Evolutionary conservation across 1,140 invertebrate genomes (phyloP).

Genomic region (Drosophila jambulina): DNA sequence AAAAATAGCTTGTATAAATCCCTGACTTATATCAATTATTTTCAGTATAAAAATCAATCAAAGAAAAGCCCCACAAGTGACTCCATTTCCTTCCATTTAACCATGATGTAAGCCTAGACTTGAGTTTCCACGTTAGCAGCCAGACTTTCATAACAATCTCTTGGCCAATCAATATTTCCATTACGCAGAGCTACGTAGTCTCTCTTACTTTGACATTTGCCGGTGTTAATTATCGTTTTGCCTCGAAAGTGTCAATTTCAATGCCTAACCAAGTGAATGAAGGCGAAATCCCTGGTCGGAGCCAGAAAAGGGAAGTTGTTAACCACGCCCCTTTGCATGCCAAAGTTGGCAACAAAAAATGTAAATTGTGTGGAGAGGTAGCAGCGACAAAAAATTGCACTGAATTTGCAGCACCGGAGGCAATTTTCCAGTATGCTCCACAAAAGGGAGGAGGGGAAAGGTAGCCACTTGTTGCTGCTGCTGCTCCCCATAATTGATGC

Average conservation of each 20-base stretch:
- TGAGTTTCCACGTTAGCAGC: conserved; percentile 10
- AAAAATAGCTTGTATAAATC: background rate
- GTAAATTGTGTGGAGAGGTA: conserved; percentile 56
- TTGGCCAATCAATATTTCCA: conserved; percentile 35
- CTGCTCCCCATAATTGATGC: conserved; percentile 56
- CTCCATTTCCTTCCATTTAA: conserved; percentile 17
- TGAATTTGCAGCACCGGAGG: conserved; percentile 67
- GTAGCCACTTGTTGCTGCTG: conserved; percentile 64
- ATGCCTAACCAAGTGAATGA: conserved; percentile 45
- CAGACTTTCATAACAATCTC: conserved; percentile 33
- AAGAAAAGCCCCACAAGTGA: conserved; percentile 26
- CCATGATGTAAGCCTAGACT: conserved; percentile 19
- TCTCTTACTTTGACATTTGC: conserved; percentile 15
- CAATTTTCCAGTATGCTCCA: conserved; percentile 62
- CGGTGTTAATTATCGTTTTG: conserved; percentile 41
- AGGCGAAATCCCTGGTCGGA: conserved; percentile 19
- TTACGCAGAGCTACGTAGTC: conserved; percentile 16
- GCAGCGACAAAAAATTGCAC: conserved; percentile 48
- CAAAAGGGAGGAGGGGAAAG: conserved; percentile 10
- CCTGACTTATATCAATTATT: background rate
- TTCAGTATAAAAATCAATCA: conserved; percentile 13
- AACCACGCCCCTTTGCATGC: conserved; percentile 68
- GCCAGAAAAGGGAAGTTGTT: conserved; percentile 64
- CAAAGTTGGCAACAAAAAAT: conserved; percentile 54
- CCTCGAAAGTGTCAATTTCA: conserved; percentile 54